Percentiles rank a stretch among this genome's conserved stretches.
phyloP scores from a whole-genome alignment of 2,888 invertebrate species.

The Hemaris fuciformis region DNA sequence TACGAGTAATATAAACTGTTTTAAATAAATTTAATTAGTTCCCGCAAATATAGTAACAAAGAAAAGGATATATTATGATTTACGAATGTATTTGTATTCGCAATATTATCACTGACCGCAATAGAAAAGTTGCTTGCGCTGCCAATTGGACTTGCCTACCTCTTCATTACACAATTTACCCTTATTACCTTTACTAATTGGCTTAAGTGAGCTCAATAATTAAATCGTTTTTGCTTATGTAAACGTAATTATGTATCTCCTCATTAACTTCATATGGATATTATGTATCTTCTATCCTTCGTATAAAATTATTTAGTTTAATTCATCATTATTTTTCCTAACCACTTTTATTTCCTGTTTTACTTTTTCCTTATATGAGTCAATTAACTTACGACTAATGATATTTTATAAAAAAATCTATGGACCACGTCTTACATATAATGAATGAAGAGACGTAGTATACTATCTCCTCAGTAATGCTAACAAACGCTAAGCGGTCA shows the following conservation, averaged over 20 bases:
- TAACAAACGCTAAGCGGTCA: too few species aligned
- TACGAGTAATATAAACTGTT: not conserved
- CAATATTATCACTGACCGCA: not conserved
- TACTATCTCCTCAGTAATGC: too few species aligned
- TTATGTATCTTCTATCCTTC: not conserved
- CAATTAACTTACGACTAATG: too few species aligned
- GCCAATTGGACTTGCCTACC: not conserved
- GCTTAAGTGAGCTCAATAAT: not conserved
- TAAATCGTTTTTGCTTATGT: not conserved
- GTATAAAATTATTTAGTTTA: too few species aligned
- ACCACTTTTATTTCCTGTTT: too few species aligned
- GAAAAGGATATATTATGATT: not conserved
- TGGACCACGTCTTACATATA: too few species aligned
- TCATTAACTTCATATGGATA: not conserved
- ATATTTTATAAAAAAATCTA: too few species aligned
- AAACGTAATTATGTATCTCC: too few species aligned
- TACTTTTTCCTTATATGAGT: too few species aligned
- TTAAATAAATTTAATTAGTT: not conserved
- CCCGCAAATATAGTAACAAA: not conserved
- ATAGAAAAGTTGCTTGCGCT: not conserved
- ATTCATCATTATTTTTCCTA: too few species aligned
- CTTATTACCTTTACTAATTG: not conserved
- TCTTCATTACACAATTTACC: not conserved
- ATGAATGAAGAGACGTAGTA: too few species aligned
- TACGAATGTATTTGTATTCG: too few species aligned